Evolutionary conservation across 2,888 invertebrate genomes (phyloP), one percentile per base, ranked within the genome.

Genomic region (Hirtodrosophila cameraria): DNA sequence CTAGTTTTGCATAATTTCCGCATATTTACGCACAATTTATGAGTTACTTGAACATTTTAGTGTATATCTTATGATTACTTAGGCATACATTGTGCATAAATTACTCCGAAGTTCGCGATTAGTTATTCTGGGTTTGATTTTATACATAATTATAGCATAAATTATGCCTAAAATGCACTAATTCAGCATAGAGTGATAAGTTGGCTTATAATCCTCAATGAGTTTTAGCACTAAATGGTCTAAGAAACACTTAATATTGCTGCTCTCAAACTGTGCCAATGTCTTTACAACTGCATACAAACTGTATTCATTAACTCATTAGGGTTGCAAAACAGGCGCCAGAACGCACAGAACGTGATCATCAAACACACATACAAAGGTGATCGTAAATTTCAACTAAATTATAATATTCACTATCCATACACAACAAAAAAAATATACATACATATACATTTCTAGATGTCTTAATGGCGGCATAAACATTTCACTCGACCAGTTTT

Each of bases 401-500:
- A 39, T 30, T 62, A 62, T 39, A 33, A 39, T 43, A 45, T 38
- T 41, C 23, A 27, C 48, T 18, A 15, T 1, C 31, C 31, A 30
- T 5, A 46, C 13, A 25, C n/a, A 30, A 4, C 15, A 9, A 11
- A 7, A 28, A 39, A 48, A 12, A 15, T 13, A 15, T n/a, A 43
- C 6, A 25, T n/a, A 27, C 27, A 41, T 42, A 45, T 42, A 55
- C 54, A 66, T 67, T 67, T 65, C 41, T 55, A 62, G 43, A 33
- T 71, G 62, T 48, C 59, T 42, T 38, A 60, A 63, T 75, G 73
- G 57, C 57, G 57, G 52, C 75, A 68, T 78, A 71, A 81, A 75
- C 64, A 79, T 72, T 60, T 80, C 74, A 76, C 53, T 66, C 57
- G 33, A 48, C 35, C 42, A 58, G 55, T 57, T 77, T 77, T 77